Evolutionary conservation across 2,888 invertebrate genomes (phyloP).

Genomic region (Dryobota labecula): DNA sequence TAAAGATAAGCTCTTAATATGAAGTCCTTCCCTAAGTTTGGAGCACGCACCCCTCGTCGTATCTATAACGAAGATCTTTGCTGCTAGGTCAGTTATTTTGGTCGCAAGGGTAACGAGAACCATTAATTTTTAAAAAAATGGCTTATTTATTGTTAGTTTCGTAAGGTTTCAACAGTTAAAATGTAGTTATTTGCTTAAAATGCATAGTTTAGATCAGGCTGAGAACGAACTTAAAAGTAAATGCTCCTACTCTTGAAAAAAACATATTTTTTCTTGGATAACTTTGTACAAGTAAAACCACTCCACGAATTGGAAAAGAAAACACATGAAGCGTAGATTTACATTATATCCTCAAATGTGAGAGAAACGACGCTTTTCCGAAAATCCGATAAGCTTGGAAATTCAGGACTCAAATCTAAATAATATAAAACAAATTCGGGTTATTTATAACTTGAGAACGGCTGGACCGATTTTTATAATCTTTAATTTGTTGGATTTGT

Average conservation of each 20-base stretch:
- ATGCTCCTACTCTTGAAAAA: not conserved
- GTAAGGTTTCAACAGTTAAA: not conserved
- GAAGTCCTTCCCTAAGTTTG: not conserved
- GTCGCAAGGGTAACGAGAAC: not conserved
- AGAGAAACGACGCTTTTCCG: not conserved
- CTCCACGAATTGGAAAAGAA: constrained; percentile 2
- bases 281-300: constrained; percentile 7
- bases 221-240: not conserved
- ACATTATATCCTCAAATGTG: not conserved
- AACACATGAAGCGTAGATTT: not conserved
- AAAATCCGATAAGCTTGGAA: not conserved
- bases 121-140: not conserved
- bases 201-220: not conserved
- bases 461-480: too few relatives aligned
- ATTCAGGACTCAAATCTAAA: constrained; percentile 18
- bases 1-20: constrained; percentile 11
- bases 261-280: not conserved
- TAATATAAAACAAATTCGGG: not conserved
- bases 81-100: not conserved
- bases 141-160: not conserved
- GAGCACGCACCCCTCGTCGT: not conserved
- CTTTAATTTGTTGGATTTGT: too few relatives aligned
- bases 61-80: not conserved
- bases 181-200: not conserved
- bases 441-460: too few relatives aligned